A percentile compares a stretch with the other conserved stretches of the same genome.
Evolutionary conservation across 2,888 invertebrate genomes (phyloP).

Genomic region (Machimus rusticus): DNA sequence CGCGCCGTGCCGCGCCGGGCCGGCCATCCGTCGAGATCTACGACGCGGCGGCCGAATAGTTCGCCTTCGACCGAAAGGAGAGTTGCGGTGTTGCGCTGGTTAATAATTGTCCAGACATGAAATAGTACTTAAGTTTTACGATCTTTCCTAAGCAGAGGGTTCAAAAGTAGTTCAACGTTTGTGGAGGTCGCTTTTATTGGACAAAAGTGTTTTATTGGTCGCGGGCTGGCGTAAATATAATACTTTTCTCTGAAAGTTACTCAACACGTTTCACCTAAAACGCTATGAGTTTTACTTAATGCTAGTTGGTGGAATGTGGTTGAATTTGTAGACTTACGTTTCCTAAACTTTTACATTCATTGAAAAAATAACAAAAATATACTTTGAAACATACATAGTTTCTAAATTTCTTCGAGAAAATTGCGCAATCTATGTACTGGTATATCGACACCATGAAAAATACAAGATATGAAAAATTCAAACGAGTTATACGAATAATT

Average conservation of each 20-base stretch:
- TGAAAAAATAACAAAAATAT: too few species aligned
- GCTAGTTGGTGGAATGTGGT: not conserved
- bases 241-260: not conserved
- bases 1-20: not conserved
- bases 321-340: too few species aligned
- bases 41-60: not conserved
- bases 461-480: too few species aligned
- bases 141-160: not conserved
- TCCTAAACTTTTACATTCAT: too few species aligned
- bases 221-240: not conserved
- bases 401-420: too few species aligned
- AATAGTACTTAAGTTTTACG: not conserved
- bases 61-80: not conserved
- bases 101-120: not conserved
- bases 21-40: not conserved
- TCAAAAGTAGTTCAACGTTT: not conserved
- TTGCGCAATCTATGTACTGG: too few species aligned
- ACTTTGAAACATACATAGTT: too few species aligned
- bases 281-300: not conserved
- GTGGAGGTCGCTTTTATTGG: not conserved
- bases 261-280: not conserved
- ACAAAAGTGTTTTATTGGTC: not conserved
- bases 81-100: not conserved
- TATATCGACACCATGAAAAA: too few species aligned
- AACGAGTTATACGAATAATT: too few species aligned